phyloP scores from a whole-genome alignment of 2,113 vertebrate species.

The Crotalus tigris region DNA sequence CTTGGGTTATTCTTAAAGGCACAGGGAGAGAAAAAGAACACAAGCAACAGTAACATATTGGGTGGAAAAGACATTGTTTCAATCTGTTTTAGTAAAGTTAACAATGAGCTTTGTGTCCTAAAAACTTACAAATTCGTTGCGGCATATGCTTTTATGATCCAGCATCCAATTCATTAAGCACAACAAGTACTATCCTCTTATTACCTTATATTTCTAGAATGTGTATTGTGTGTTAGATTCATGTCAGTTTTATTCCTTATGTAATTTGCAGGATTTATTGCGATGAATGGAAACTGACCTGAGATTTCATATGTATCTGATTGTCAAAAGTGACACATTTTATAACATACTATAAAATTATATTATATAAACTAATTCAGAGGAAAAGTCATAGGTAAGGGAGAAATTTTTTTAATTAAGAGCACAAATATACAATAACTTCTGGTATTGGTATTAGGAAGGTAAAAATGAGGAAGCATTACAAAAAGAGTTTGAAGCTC shows the following conservation, averaged over 20 bases:
- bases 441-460: neutral
- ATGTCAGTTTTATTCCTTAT: neutral
- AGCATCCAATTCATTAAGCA: neutral
- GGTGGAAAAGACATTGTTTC: no score
- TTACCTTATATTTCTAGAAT: neutral
- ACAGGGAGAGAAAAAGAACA: neutral
- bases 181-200: neutral
- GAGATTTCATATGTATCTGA: neutral
- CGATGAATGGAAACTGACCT: neutral
- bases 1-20: neutral
- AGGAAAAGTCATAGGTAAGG: neutral
- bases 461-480: neutral
- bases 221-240: neutral
- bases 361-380: neutral
- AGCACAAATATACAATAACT: neutral
- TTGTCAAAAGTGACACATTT: neutral
- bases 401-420: neutral
- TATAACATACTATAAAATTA: neutral
- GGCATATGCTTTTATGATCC: neutral
- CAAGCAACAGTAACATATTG: neutral
- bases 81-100: neutral
- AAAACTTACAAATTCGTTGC: neutral
- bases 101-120: neutral
- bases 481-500: neutral
- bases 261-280: neutral